Conservation (phyloP, 2,113 vertebrate genomes). For the Nyctibius bracteatus region DNA sequence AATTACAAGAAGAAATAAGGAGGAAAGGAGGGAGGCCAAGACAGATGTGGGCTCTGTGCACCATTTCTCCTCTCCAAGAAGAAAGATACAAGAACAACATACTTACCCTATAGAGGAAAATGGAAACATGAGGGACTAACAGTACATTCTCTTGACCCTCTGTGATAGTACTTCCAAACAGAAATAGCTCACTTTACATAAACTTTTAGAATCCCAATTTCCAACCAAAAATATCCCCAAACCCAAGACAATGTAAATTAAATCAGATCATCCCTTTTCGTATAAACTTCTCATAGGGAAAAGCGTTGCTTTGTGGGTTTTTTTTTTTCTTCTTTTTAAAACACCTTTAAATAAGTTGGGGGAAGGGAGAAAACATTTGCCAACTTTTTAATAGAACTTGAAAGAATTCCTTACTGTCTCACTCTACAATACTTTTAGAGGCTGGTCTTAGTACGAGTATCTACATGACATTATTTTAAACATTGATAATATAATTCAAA, state of each 20-base stretch:
- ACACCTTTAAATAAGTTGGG: neutral
- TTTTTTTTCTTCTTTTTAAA: neutral
- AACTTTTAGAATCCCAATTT: neutral
- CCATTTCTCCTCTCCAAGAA: neutral
- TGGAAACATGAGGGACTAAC: neutral
- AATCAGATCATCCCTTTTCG: neutral
- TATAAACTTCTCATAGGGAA: neutral
- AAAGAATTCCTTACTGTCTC: neutral
- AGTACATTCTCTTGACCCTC: neutral
- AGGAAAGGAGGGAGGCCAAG: neutral
- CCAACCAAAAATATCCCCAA: neutral
- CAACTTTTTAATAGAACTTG: neutral
- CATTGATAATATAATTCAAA: neutral
- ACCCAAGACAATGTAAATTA: neutral
- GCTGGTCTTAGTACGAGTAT: neutral
- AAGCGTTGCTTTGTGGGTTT: accelerated
- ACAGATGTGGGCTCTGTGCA: neutral
- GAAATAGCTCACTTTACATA: neutral
- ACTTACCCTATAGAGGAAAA: neutral
- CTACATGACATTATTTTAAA: neutral
- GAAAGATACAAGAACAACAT: neutral
- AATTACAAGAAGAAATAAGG: neutral
- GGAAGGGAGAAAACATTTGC: neutral
- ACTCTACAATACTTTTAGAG: neutral
- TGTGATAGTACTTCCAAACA: neutral